These are phyloP conservation scores for Formica selysi DNA, from an alignment of 1,140 invertebrate genomes.

Conservation along the genomic window DNA sequence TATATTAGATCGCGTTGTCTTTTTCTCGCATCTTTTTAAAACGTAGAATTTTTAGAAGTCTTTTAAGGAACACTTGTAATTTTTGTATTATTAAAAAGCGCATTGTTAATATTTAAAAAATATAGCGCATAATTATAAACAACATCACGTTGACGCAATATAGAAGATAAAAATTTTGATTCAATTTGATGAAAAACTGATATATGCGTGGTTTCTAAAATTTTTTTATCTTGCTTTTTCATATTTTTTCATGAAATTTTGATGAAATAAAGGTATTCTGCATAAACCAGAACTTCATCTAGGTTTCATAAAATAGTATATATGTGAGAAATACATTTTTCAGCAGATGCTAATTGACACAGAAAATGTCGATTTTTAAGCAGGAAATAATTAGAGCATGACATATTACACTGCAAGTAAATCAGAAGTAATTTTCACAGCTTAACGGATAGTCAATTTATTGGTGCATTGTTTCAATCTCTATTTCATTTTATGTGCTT, in stretches of 20 bases:
- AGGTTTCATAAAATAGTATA: background rate
- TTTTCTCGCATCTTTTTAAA: background rate
- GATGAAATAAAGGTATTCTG: background rate
- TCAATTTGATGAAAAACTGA: background rate
- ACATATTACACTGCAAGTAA: background rate
- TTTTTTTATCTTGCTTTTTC: background rate
- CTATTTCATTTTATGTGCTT: background rate
- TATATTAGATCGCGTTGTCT: background rate
- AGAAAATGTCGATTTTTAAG: constrained; percentile 40
- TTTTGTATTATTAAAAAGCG: background rate
- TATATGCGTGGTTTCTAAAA: background rate
- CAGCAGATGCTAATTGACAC: constrained; percentile 20
- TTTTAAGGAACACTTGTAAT: background rate
- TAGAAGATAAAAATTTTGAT: background rate
- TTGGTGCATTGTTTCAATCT: background rate
- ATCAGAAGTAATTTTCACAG: constrained; percentile 17
- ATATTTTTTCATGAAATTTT: background rate
- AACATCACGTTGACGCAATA: background rate
- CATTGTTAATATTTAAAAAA: too few species aligned
- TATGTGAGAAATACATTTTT: background rate
- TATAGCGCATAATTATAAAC: background rate
- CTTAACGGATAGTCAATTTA: background rate
- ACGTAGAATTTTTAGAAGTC: background rate
- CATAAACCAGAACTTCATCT: background rate
- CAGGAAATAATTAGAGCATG: constrained; percentile 35